Evolutionary conservation across 2,113 vertebrate genomes (phyloP).

Genomic region (Cygnus buccinator): DNA sequence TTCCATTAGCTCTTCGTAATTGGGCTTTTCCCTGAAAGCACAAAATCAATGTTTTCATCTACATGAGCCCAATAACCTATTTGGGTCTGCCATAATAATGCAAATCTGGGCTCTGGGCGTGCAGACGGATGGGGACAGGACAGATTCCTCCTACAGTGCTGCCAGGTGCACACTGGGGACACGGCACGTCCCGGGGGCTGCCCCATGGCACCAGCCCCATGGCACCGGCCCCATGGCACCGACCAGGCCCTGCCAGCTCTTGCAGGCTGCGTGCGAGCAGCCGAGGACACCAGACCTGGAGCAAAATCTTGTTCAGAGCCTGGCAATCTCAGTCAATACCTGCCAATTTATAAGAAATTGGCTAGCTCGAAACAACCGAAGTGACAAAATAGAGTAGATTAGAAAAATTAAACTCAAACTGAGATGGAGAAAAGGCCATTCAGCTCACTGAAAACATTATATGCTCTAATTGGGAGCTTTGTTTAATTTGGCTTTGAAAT

Average conservation of each 20-base stretch:
- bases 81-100: background rate
- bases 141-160: background rate
- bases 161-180: fast-evolving
- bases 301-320: background rate
- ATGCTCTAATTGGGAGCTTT: conserved; percentile 62
- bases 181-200: fast-evolving
- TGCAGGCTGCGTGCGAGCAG: fast-evolving
- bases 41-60: conserved; percentile 51
- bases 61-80: background rate
- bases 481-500: conserved; percentile 63
- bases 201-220: no score
- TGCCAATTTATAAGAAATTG: conserved; percentile 13
- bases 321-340: conserved; percentile 1
- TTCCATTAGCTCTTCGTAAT: conserved; percentile 45
- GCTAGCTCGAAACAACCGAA: background rate
- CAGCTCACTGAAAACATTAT: conserved; percentile 42
- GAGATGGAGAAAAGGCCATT: conserved; percentile 3
- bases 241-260: fast-evolving
- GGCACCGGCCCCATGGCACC: no score
- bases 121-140: fast-evolving
- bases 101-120: background rate
- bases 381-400: conserved; percentile 46
- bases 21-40: conserved; percentile 31
- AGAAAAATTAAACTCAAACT: conserved; percentile 32
- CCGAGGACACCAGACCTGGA: fast-evolving